Conservation (phyloP, 2,888 invertebrate genomes). For the Tubulanus polymorphus region DNA sequence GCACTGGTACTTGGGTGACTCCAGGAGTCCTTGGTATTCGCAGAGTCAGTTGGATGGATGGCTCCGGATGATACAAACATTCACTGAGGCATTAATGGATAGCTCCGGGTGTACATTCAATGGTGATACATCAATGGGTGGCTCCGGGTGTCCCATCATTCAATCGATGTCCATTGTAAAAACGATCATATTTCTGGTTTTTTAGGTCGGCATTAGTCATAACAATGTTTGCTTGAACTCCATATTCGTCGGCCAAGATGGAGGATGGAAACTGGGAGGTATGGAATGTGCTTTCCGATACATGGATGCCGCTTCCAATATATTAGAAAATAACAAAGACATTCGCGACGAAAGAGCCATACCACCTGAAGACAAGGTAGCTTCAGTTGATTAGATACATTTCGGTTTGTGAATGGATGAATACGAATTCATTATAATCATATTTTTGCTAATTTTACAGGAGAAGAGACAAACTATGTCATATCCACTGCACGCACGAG, state of each 20-base stretch:
- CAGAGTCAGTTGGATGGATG: too few relatives aligned
- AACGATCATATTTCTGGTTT: slow-evolving; percentile 6
- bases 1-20: too few relatives aligned
- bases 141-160: too few relatives aligned
- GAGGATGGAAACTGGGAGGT: slow-evolving; percentile 83
- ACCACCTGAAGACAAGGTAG: slow-evolving; percentile 39
- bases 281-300: slow-evolving; percentile 69
- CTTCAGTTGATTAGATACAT: not conserved
- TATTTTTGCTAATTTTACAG: slow-evolving; percentile 18
- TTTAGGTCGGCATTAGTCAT: slow-evolving; percentile 59
- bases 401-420: too few relatives aligned
- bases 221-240: slow-evolving; percentile 77
- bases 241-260: slow-evolving; percentile 77
- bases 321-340: slow-evolving; percentile 56
- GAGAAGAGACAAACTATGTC: slow-evolving; percentile 17
- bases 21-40: too few relatives aligned
- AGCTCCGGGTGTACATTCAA: too few relatives aligned
- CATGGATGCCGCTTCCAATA: slow-evolving; percentile 59
- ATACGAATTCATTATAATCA: not conserved
- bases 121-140: too few relatives aligned
- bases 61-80: too few relatives aligned
- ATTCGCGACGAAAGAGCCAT: slow-evolving; percentile 27
- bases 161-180: too few relatives aligned
- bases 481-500: slow-evolving; percentile 29
- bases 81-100: too few relatives aligned